Evolutionary conservation across 2,113 vertebrate genomes (phyloP).

Genomic region (Sapajus apella): DNA sequence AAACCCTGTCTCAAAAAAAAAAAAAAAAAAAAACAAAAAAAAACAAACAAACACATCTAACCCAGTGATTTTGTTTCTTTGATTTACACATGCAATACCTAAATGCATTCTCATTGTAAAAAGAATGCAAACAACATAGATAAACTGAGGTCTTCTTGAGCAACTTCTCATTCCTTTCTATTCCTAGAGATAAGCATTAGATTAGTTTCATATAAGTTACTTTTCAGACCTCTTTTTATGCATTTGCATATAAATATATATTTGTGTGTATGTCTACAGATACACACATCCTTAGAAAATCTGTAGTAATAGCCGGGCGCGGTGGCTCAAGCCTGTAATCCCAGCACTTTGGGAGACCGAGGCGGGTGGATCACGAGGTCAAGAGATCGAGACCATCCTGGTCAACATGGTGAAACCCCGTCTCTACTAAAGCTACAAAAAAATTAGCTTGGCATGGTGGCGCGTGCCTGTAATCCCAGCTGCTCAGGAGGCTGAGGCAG

Average conservation of each 20-base stretch:
- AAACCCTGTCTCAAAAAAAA: too few species aligned
- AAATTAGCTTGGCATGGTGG: too few species aligned
- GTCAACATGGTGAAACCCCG: too few species aligned
- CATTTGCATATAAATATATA: background rate
- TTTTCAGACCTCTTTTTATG: background rate
- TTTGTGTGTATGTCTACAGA: background rate
- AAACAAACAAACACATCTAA: fast-evolving
- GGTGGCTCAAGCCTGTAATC: too few species aligned
- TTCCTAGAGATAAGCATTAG: background rate
- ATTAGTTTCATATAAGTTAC: background rate
- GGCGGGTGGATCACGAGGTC: too few species aligned
- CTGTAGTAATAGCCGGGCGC: too few species aligned
- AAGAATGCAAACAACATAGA: background rate
- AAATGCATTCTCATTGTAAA: background rate
- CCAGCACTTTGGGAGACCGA: too few species aligned
- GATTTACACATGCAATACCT: background rate
- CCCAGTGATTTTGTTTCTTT: background rate
- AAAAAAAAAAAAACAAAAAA: too few species aligned
- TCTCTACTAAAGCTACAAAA: too few species aligned
- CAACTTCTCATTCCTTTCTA: background rate
- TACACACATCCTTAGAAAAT: background rate
- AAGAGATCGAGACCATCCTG: too few species aligned
- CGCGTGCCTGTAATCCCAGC: too few species aligned
- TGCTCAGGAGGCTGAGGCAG: too few species aligned
- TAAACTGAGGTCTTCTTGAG: background rate